Conservation (phyloP, 2,113 vertebrate species). For the Solenodon paradoxus region DNA sequence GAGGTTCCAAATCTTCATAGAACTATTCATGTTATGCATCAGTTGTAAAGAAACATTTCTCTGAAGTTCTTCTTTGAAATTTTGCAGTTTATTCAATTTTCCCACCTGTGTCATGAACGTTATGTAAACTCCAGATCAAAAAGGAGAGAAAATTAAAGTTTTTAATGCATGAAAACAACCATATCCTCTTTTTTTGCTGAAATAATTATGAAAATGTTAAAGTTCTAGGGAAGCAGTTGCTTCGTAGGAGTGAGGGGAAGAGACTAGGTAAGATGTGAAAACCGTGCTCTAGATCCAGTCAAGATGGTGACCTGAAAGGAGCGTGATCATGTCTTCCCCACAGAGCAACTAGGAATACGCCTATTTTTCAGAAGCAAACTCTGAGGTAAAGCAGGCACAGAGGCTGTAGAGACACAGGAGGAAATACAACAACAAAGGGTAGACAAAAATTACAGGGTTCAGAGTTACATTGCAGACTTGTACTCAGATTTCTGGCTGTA, state of each 20-base stretch:
- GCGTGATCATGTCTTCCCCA: too few relatives aligned
- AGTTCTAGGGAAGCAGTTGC: background rate
- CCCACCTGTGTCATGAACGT: background rate
- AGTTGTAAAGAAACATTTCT: slow-evolving; percentile 48
- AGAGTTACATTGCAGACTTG: too few relatives aligned
- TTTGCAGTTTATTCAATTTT: slow-evolving; percentile 30
- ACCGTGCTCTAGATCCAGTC: too few relatives aligned
- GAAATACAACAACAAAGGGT: too few relatives aligned
- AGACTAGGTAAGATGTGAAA: background rate
- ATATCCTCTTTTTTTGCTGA: background rate
- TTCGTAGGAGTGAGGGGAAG: background rate
- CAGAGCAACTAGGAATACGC: too few relatives aligned
- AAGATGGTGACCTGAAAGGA: too few relatives aligned
- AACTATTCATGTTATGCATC: background rate
- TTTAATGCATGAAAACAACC: background rate
- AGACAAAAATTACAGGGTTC: too few relatives aligned
- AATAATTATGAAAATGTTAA: background rate
- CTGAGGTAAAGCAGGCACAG: too few relatives aligned
- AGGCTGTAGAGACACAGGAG: too few relatives aligned
- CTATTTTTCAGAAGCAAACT: too few relatives aligned
- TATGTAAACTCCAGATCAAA: slow-evolving; percentile 13
- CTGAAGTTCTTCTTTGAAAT: slow-evolving; percentile 54
- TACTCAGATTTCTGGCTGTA: too few relatives aligned
- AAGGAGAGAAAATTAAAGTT: background rate
- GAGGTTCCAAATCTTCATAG: background rate